phyloP scores from a whole-genome alignment of 2,888 invertebrate genomes.

The Colletes collaris region DNA sequence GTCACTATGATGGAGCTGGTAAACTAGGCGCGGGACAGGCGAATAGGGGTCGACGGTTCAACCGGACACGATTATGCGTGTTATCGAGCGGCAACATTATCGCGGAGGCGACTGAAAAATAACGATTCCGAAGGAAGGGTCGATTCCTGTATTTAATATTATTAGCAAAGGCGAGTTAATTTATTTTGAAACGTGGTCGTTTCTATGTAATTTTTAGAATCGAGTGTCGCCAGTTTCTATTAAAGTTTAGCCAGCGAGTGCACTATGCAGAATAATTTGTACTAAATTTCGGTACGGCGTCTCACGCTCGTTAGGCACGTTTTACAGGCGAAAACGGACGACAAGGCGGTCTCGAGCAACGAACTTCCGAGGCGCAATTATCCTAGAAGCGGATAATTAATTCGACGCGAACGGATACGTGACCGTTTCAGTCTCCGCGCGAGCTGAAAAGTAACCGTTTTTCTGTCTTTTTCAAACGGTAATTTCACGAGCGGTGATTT shows the following conservation, averaged over 20 bases:
- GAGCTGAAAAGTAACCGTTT: not conserved
- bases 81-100: slow-evolving; percentile 21
- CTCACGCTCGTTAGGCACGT: slow-evolving; percentile 17
- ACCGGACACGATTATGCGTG: slow-evolving; percentile 49
- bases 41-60: slow-evolving; percentile 18
- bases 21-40: not conserved
- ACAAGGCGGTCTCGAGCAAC: slow-evolving; percentile 13
- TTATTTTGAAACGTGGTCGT: too few relatives aligned
- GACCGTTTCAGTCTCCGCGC: not conserved
- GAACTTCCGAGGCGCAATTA: slow-evolving; percentile 19
- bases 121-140: not conserved
- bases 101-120: not conserved
- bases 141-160: too few relatives aligned
- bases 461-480: not conserved
- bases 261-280: slow-evolving; percentile 37
- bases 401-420: not conserved
- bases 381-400: slow-evolving; percentile 31
- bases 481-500: not conserved
- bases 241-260: slow-evolving; percentile 28
- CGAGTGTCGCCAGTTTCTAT: slow-evolving; percentile 22
- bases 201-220: not conserved
- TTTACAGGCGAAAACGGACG: slow-evolving; percentile 17
- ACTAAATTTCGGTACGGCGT: slow-evolving; percentile 40
- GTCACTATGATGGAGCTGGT: slow-evolving; percentile 5
- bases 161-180: too few relatives aligned